Evolutionary conservation across 2,888 invertebrate genomes (phyloP), one percentile per base, ranked within the genome.

Genomic region (Arrhopalites spinosus): DNA sequence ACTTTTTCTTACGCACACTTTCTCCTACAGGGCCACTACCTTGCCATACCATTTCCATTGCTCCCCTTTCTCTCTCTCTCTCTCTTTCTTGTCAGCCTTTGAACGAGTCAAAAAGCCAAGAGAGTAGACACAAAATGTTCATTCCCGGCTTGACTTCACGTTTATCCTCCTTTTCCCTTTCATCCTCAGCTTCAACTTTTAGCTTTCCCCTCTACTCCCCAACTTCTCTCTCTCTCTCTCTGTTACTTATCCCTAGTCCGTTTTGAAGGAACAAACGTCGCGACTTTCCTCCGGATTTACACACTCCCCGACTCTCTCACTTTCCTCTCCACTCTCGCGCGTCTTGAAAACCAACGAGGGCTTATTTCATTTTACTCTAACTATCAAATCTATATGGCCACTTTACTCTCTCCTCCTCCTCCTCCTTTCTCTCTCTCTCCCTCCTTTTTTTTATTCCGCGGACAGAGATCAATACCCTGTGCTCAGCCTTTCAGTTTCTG

Each of bases 51-150:
- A 23, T 5, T 5, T 56, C 23, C 23, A n/a, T 43, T 43, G n/a
- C 36, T 23, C 13, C 50, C 53, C 23, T 2, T 29, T 25, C 53
- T 25, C 15, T 11, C n/a, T n/a, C 17, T 29, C 30, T 25, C 17
- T n/a, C 23, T 27, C 23, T 53, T 50, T 11, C 29, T 1, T 27
- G 25, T 29, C 47, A 2, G 1, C 50, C 30, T 36, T n/a, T 69
- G 69, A 53, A n/a, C 56, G n/a, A 72, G 72, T 67, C 27, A 53
- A 61, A 56, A 47, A 27, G 45, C 59, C 20, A 68, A 47, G 59
- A 23, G 5, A 68, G 15, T 23, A 30, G 56, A 66, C 25, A 68
- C 15, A 45, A 68, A 74, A 68, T 68, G 74, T 68, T 61, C 71
- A 71, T 43, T 61, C 45, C 27, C 20, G 36, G 36, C 59, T 61